phyloP scores from a whole-genome alignment of 2,113 vertebrate genomes.

The Hippopotamus amphibius region DNA sequence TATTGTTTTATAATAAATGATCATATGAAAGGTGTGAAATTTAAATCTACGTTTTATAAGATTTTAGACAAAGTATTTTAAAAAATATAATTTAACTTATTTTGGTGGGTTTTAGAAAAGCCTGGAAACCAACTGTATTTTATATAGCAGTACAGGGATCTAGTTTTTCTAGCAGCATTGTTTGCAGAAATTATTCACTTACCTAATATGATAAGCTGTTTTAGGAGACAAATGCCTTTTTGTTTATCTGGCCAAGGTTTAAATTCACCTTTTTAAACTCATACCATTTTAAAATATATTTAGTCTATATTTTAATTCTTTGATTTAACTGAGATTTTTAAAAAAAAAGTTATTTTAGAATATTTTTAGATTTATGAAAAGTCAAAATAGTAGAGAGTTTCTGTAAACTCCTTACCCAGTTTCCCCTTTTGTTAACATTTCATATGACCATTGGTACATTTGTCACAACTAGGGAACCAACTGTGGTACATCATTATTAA shows the following conservation, averaged over 20 bases:
- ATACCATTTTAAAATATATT: not conserved
- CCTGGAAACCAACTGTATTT: conserved; percentile 51
- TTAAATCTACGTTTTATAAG: conserved; percentile 41
- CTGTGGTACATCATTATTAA: not conserved
- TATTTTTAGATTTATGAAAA: conserved; percentile 46
- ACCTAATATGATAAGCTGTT: not conserved
- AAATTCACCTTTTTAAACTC: conserved; percentile 42
- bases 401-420: not conserved
- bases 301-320: conserved; percentile 9
- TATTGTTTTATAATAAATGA: conserved; percentile 38
- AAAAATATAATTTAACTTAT: conserved; percentile 48
- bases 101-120: conserved; percentile 45
- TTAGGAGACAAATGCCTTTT: conserved; percentile 16
- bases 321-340: not conserved
- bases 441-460: not conserved
- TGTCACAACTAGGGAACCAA: not conserved
- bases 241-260: conserved; percentile 39
- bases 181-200: conserved; percentile 27
- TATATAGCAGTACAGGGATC: not conserved
- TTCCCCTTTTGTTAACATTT: not conserved
- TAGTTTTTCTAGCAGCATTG: not conserved
- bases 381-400: not conserved
- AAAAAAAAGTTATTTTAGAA: not conserved
- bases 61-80: conserved; percentile 36
- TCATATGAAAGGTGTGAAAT: conserved; percentile 16